Conservation (phyloP, 2,888 invertebrate genomes). For the Sinohyriopsis cumingii region DNA sequence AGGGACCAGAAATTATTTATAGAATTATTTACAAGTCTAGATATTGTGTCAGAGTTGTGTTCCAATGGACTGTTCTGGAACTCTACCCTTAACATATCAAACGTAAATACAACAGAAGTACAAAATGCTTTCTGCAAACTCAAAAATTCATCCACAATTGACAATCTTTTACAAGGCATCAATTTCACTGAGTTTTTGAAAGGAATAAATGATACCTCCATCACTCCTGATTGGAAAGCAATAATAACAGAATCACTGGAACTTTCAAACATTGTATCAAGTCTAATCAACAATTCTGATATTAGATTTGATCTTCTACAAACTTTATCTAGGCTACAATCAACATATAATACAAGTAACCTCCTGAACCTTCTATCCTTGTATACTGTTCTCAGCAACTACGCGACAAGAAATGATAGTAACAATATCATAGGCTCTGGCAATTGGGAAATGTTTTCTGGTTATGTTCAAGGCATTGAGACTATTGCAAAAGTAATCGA, state of each 20-base stretch:
- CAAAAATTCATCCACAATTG: constrained; percentile 18
- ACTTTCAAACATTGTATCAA: constrained; percentile 20
- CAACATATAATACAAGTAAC: constrained; percentile 11
- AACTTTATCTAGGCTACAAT: constrained; percentile 2
- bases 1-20: constrained; percentile 29
- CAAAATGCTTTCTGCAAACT: constrained; percentile 24
- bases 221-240: constrained; percentile 32
- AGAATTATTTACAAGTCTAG: constrained; percentile 17
- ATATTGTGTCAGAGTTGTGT: constrained; percentile 21
- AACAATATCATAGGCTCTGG: too few species aligned
- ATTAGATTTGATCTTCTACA: constrained; percentile 2
- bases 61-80: constrained; percentile 14
- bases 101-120: constrained; percentile 17
- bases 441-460: too few species aligned
- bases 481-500: too few species aligned
- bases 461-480: too few species aligned
- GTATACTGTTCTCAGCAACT: constrained; percentile 2
- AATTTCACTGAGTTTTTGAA: constrained; percentile 18
- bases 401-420: too few species aligned
- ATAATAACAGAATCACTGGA: constrained; percentile 25
- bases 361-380: constrained; percentile 13
- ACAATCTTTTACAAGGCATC: constrained; percentile 19
- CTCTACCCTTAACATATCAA: too few species aligned
- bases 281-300: constrained; percentile 18
- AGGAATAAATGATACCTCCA: constrained; percentile 12